Evolutionary conservation across 2,797 vertebrate genomes (phyloP).

Genomic region (Dicrostonyx torquatus): DNA sequence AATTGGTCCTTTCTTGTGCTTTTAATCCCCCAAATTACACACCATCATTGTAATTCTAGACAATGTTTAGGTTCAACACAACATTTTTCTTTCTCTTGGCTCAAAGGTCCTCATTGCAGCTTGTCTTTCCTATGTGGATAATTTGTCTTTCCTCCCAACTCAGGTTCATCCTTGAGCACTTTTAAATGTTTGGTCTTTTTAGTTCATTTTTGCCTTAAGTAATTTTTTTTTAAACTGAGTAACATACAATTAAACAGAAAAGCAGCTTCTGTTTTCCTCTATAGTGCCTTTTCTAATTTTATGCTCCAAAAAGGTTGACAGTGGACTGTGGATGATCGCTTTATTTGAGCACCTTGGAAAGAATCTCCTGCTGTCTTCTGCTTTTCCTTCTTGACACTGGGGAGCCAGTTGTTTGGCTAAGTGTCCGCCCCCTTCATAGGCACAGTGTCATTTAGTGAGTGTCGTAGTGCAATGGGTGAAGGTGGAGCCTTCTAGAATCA

Average conservation of each 20-base stretch:
- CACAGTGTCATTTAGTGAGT: neutral
- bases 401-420: constrained; percentile 6
- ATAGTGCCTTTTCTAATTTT: neutral
- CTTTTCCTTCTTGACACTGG: neutral
- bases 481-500: neutral
- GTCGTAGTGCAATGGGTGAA: neutral
- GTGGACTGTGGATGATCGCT: neutral
- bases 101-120: neutral
- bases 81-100: constrained; percentile 53
- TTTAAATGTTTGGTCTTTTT: neutral
- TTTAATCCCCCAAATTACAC: constrained; percentile 42
- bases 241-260: constrained; percentile 50
- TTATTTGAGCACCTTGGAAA: constrained; percentile 42
- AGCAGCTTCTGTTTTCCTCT: constrained; percentile 32
- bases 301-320: neutral
- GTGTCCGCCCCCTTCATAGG: neutral
- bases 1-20: constrained; percentile 13
- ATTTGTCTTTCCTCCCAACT: constrained; percentile 52
- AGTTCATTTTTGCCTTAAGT: neutral
- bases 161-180: constrained; percentile 52
- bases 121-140: constrained; percentile 10
- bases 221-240: constrained; percentile 19
- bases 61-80: constrained; percentile 18
- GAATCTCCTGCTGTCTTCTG: neutral
- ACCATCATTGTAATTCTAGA: neutral